A percentile compares a stretch with the other conserved stretches of the same genome.
Conservation (phyloP, 2,797 vertebrate species). For the Uromys caudimaculatus region DNA sequence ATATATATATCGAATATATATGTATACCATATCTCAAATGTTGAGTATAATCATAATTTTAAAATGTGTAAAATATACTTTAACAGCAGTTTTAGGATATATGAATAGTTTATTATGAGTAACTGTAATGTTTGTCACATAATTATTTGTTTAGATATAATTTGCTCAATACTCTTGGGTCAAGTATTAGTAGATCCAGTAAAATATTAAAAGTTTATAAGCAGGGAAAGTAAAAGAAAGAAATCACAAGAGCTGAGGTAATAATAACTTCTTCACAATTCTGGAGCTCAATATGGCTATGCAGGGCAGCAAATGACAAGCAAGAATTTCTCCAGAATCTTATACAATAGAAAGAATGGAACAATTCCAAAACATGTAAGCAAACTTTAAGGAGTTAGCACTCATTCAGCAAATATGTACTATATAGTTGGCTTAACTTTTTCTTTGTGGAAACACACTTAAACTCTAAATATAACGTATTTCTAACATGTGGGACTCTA, state of each 20-base stretch:
- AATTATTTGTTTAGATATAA: constrained; percentile 15
- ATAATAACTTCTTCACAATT: not conserved
- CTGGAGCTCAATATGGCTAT: not conserved
- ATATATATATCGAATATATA: not conserved
- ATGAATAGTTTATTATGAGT: not conserved
- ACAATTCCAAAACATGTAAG: not conserved
- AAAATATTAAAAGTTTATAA: not conserved
- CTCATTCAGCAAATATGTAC: not conserved
- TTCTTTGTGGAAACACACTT: not conserved
- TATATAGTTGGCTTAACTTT: not conserved
- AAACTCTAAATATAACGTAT: constrained; percentile 6
- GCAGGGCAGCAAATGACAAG: not conserved
- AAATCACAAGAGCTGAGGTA: not conserved
- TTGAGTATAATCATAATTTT: not conserved
- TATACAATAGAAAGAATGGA: not conserved
- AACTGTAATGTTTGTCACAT: not conserved
- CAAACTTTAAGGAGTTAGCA: not conserved
- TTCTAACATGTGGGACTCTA: not conserved
- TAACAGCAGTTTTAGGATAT: not conserved
- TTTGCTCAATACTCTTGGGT: not conserved
- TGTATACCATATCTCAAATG: not conserved
- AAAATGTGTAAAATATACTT: not conserved
- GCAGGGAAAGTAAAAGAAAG: not conserved
- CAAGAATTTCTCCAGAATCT: not conserved
- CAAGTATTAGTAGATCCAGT: not conserved